Base-by-base conservation (phyloP, 2,113 vertebrate species). In the Alectura lathami region DNA sequence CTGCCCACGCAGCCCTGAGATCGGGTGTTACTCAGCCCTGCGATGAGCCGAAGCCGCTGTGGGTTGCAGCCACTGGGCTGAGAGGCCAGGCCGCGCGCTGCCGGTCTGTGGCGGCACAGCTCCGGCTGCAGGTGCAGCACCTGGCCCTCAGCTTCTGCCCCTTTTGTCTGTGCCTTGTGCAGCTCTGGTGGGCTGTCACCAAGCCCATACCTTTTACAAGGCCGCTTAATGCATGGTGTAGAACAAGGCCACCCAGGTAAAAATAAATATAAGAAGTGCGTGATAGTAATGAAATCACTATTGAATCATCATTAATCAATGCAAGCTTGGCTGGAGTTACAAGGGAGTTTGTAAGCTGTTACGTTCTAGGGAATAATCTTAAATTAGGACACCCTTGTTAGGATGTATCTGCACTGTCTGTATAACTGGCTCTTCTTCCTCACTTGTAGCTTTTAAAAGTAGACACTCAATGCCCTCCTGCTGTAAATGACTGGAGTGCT, bases 61-160 rank as follows among this genome's bases (percentile, higher is more conserved):
- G 54, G 40, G 7, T 43, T 34, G 26, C 24, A 54, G 48, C 53
- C 23, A n/a, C 8, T 73, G 1, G 0, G 32, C 68, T 53, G 53
- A 73, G 34, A 32, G n/a, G n/a, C n/a, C n/a, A n/a, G 21, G 24
- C 75, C 0, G 0, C 8, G 59, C 18, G 3, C 7, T 13, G 18
- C 13, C 0, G 4, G 13, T 79, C 38, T 82, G 62, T n/a, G 6
- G 26, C 3, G 6, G 50, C 3, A 42, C 12, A 21, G 22, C 9
- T 51, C 38, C 89, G 2, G 34, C 73, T 43, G 21, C n/a, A n/a
- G n/a, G n/a, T n/a, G n/a, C n/a, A n/a, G n/a, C n/a, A n/a, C n/a
- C n/a, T n/a, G n/a, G n/a, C n/a, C 30, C 45, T 70, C 68, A 40
- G 0, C 57, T 93, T 32, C 34, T 62, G 21, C 27, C 24, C 43